A percentile compares a stretch with the other conserved stretches of the same genome.
Evolutionary conservation across 2,113 vertebrate genomes (phyloP).

Genomic region (Chaetura pelagica): DNA sequence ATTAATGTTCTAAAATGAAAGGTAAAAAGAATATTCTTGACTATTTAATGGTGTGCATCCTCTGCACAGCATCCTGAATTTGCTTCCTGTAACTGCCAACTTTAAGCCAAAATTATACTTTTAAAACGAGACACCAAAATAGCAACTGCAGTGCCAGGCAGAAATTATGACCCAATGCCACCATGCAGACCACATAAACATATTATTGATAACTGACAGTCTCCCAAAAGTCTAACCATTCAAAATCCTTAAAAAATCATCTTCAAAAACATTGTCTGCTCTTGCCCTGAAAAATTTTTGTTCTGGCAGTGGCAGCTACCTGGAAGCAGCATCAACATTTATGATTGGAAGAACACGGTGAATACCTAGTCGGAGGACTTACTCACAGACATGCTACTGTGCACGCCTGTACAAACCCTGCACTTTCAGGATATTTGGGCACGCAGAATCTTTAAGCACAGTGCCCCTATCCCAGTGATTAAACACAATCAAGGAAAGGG

Average conservation of each 20-base stretch:
- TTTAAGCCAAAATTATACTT: neutral
- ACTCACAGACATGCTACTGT: neutral
- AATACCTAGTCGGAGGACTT: neutral
- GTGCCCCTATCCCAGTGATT: neutral
- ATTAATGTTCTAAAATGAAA: neutral
- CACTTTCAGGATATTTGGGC: neutral
- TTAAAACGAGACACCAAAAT: neutral
- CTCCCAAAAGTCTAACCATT: neutral
- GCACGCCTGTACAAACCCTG: accelerated
- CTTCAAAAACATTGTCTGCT: neutral
- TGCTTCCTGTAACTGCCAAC: neutral
- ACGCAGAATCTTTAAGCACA: accelerated
- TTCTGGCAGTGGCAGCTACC: neutral
- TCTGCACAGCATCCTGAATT: neutral
- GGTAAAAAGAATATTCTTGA: neutral
- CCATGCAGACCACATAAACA: neutral
- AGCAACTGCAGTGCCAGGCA: neutral
- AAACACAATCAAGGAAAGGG: neutral
- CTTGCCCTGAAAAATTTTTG: neutral
- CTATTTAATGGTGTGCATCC: neutral
- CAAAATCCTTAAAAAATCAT: neutral
- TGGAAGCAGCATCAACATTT: neutral
- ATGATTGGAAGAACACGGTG: neutral
- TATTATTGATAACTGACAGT: neutral
- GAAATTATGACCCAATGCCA: neutral